phyloP scores from a whole-genome alignment of 1,140 invertebrate species.

The Lepidostoma basale region DNA sequence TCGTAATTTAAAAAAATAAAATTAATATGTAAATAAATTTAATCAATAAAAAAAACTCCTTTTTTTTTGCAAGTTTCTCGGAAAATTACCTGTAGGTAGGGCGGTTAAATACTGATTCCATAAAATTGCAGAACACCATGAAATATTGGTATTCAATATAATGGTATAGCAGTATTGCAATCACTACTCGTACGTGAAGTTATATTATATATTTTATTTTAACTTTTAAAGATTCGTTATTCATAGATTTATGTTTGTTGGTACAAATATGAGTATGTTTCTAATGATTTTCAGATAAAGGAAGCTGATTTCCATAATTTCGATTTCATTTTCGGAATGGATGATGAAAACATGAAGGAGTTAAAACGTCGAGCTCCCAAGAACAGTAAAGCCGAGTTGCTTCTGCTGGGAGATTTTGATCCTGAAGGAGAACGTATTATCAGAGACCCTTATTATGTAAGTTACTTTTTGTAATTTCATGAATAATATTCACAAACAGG shows the following conservation, averaged over 20 bases:
- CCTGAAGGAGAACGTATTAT: conserved; percentile 79
- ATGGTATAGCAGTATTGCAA: too few relatives aligned
- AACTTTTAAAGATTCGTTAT: too few relatives aligned
- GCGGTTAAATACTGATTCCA: too few relatives aligned
- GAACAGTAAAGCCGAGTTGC: conserved; percentile 70
- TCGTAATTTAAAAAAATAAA: too few relatives aligned
- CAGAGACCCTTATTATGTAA: conserved; percentile 87
- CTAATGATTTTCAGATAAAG: conserved; percentile 67
- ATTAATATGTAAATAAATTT: too few relatives aligned
- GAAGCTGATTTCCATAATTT: conserved; percentile 76
- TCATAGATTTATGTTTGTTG: conserved; percentile 22
- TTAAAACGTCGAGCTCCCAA: conserved; percentile 68
- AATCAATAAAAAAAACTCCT: too few relatives aligned
- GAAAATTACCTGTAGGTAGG: too few relatives aligned
- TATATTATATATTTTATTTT: too few relatives aligned
- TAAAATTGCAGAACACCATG: too few relatives aligned
- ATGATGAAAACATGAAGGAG: conserved; percentile 78
- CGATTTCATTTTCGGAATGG: conserved; percentile 92
- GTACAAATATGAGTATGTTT: conserved; percentile 34
- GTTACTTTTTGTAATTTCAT: conserved; percentile 36
- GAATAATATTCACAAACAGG: background rate
- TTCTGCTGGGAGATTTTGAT: conserved; percentile 82
- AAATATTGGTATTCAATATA: too few relatives aligned
- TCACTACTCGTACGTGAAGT: too few relatives aligned
- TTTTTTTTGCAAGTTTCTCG: too few relatives aligned